These are phyloP conservation scores for Calameuta pallipes DNA, from an alignment of 2,888 invertebrate genomes.

Conservation along the genomic window DNA sequence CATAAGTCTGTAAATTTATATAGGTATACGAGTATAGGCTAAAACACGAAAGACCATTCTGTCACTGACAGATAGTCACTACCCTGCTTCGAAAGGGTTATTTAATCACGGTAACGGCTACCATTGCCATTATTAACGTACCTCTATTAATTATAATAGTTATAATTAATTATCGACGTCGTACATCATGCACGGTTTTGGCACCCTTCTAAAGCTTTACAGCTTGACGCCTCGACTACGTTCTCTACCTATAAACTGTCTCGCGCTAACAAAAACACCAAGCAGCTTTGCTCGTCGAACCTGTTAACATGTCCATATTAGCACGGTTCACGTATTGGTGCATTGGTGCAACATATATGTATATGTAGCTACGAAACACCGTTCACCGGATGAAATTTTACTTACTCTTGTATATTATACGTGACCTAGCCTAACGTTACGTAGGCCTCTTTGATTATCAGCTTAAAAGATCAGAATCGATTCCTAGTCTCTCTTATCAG, in stretches of 20 bases:
- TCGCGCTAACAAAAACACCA: neutral
- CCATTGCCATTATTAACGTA: constrained; percentile 12
- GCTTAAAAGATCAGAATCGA: neutral
- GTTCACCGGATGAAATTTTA: neutral
- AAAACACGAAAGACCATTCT: neutral
- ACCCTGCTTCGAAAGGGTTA: neutral
- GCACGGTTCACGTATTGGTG: neutral
- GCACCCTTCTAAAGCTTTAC: neutral
- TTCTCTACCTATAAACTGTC: neutral
- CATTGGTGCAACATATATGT: neutral
- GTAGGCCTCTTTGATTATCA: neutral
- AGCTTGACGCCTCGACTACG: neutral
- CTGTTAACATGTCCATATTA: neutral
- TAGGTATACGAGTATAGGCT: neutral
- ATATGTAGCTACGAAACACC: neutral
- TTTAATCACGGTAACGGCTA: neutral
- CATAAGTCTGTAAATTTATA: neutral
- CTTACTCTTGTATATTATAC: neutral
- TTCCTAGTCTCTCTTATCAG: neutral
- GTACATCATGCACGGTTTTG: constrained; percentile 6
- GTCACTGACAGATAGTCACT: neutral
- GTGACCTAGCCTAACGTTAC: neutral
- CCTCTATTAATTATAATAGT: constrained; percentile 17
- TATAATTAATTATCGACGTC: constrained; percentile 30
- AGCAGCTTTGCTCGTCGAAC: too few relatives aligned